phyloP scores from a whole-genome alignment of 2,888 invertebrate genomes.

The Eutolmus rufibarbis region DNA sequence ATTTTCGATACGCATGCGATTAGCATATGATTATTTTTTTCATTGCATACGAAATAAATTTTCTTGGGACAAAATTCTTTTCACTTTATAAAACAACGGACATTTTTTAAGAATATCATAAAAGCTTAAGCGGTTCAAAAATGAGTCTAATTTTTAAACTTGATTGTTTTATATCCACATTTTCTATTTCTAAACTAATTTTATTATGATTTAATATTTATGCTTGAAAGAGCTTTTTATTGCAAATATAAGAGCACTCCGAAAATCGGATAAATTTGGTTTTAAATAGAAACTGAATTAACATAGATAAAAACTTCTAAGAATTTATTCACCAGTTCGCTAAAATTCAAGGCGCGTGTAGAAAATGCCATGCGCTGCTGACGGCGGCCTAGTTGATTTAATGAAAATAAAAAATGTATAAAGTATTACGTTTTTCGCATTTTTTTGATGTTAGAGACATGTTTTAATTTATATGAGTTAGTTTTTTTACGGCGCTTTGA shows the following conservation, averaged over 20 bases:
- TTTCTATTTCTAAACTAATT: background rate
- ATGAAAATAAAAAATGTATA: background rate
- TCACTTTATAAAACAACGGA: no score
- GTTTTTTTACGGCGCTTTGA: background rate
- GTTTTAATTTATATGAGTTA: background rate
- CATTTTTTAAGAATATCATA: no score
- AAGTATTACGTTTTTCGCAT: background rate
- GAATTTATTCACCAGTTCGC: background rate
- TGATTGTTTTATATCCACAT: background rate
- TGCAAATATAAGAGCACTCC: no score
- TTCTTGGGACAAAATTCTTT: no score
- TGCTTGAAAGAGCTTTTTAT: background rate
- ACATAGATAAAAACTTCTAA: background rate
- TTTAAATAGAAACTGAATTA: background rate
- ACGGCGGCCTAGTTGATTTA: background rate
- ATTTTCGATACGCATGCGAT: no score
- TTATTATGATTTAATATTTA: background rate
- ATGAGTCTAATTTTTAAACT: background rate
- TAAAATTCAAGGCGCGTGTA: background rate
- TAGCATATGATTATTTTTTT: background rate
- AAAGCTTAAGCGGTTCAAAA: no score
- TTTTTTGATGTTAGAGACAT: background rate
- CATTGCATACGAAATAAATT: no score
- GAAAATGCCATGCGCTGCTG: background rate
- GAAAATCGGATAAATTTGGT: background rate